Evolutionary conservation across 1,140 invertebrate species (phyloP).

Genomic region (Tribolium madens): DNA sequence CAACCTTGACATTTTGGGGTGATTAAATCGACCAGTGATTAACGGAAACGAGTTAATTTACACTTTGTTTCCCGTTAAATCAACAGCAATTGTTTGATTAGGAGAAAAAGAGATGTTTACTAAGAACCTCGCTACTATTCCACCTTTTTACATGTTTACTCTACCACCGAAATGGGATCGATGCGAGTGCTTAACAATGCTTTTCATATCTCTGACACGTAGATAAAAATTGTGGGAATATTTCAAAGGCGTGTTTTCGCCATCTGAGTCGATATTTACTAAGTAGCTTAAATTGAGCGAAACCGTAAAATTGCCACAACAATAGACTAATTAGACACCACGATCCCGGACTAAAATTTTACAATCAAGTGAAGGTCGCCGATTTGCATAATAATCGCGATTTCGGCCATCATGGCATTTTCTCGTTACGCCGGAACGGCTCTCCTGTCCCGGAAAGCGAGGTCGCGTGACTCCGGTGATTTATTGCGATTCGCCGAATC

Average conservation of each 20-base stretch:
- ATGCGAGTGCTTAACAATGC: neutral
- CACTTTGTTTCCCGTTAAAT: conserved; percentile 9
- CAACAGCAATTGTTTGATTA: conserved; percentile 23
- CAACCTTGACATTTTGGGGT: conserved; percentile 2
- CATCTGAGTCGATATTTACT: neutral
- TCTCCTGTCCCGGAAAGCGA: neutral
- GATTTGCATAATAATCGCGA: neutral
- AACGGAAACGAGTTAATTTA: conserved; percentile 13
- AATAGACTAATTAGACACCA: no score
- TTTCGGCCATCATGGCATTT: neutral
- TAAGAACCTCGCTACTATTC: neutral
- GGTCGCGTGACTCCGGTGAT: conserved; percentile 23
- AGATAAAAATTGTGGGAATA: neutral
- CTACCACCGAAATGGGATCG: neutral
- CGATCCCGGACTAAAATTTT: neutral
- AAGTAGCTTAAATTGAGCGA: neutral
- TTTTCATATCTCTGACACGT: neutral
- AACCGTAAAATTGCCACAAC: neutral
- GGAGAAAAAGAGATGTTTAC: conserved; percentile 27
- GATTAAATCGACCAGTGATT: conserved; percentile 8
- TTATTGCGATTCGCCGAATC: neutral
- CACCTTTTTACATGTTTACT: conserved; percentile 8
- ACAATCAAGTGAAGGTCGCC: neutral
- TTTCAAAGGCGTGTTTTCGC: neutral
- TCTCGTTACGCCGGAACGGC: neutral